These are phyloP conservation scores for Buphagus erythrorhynchus DNA, from an alignment of 2,797 vertebrate genomes.

Conservation along the genomic window DNA sequence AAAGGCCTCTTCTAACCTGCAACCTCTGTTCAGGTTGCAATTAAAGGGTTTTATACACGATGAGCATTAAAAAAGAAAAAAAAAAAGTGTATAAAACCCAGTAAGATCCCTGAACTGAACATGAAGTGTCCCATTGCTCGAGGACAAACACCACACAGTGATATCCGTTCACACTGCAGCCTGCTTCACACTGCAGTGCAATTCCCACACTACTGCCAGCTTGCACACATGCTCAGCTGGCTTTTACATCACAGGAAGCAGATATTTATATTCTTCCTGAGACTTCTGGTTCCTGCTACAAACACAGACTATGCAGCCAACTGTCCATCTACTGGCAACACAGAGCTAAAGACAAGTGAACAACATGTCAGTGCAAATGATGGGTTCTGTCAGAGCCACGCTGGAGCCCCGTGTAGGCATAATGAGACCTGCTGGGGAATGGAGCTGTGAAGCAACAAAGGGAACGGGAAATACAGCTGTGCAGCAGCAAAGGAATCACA, in stretches of 20 bases:
- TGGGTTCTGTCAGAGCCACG: neutral
- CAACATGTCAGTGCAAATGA: neutral
- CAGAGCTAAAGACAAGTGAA: neutral
- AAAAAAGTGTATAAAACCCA: neutral
- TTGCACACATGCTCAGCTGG: neutral
- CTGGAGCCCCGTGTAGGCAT: neutral
- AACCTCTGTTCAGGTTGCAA: neutral
- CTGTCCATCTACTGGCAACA: neutral
- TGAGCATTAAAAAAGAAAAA: neutral
- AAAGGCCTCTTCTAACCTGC: neutral
- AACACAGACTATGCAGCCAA: neutral
- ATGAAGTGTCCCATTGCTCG: neutral
- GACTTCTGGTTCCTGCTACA: slow-evolving; percentile 2
- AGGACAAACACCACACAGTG: neutral
- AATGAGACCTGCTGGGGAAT: neutral
- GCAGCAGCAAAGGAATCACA: neutral
- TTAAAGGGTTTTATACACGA: neutral
- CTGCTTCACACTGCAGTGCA: neutral
- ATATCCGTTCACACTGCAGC: slow-evolving; percentile 20
- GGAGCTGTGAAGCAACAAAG: neutral
- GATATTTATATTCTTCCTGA: slow-evolving; percentile 2
- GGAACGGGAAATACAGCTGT: neutral
- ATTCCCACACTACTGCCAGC: neutral
- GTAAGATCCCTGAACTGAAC: slow-evolving; percentile 6
- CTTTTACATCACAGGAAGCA: neutral